Evolutionary conservation across 2,113 vertebrate species (phyloP).

Genomic region (Dolichallabes microphthalmus): DNA sequence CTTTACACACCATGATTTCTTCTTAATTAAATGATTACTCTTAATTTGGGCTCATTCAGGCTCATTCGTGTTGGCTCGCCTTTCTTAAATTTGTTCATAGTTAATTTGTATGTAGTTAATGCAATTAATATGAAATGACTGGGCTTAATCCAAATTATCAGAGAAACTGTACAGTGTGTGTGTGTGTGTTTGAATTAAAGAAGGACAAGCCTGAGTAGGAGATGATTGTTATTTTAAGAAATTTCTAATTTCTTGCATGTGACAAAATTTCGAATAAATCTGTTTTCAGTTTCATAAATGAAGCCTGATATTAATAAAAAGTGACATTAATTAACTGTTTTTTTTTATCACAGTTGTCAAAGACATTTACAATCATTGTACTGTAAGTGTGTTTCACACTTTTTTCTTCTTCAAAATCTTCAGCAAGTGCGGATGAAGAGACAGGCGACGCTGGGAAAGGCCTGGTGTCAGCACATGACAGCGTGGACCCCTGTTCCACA

Average conservation of each 20-base stretch:
- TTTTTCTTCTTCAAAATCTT: not conserved
- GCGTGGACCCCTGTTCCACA: conserved; percentile 14
- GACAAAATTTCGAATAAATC: not conserved
- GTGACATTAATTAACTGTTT: not conserved
- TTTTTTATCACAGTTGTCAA: not conserved
- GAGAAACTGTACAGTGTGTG: not conserved
- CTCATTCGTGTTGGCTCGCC: no score
- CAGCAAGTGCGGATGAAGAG: not conserved
- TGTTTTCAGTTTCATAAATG: not conserved
- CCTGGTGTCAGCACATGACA: conserved; percentile 17
- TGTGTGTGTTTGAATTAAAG: no score
- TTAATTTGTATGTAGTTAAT: no score
- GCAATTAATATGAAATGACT: not conserved
- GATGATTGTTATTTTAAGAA: not conserved
- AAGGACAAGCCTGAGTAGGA: not conserved
- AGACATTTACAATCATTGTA: not conserved
- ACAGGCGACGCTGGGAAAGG: conserved; percentile 2
- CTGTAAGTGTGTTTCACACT: not conserved
- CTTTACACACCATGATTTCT: not conserved
- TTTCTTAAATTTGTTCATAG: not conserved
- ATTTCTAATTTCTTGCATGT: not conserved
- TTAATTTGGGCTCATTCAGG: no score
- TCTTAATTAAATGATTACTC: no score
- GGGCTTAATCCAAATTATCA: not conserved
- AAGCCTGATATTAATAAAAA: not conserved